These are phyloP conservation scores for Oscheius onirici DNA, from an alignment of 2,888 invertebrate species.

Conservation along the genomic window DNA sequence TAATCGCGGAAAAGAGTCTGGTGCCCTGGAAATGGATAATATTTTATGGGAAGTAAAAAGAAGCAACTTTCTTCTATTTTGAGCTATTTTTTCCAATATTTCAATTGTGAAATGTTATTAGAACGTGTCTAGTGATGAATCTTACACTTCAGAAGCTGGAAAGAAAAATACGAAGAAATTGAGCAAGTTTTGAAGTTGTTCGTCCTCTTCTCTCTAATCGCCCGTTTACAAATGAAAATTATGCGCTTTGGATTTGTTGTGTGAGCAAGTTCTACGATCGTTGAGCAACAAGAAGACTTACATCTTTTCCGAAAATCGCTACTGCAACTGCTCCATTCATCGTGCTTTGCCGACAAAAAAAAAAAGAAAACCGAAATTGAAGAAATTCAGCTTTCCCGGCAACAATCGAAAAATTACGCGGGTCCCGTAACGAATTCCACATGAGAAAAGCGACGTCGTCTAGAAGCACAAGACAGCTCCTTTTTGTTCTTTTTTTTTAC, in stretches of 20 bases:
- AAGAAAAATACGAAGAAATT: too few species aligned
- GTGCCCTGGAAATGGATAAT: conserved; percentile 49
- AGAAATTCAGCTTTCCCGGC: background rate
- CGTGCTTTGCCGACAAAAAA: background rate
- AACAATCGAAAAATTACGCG: background rate
- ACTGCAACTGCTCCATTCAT: conserved; percentile 49
- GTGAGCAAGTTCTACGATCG: background rate
- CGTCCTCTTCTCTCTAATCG: too few species aligned
- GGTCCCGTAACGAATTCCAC: conserved; percentile 4
- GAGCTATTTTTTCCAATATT: too few species aligned
- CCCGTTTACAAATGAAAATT: too few species aligned
- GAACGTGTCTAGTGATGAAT: too few species aligned
- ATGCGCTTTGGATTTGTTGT: too few species aligned
- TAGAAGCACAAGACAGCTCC: background rate
- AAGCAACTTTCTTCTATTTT: too few species aligned
- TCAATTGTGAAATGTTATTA: too few species aligned
- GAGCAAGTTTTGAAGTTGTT: too few species aligned
- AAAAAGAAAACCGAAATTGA: background rate
- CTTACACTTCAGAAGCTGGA: too few species aligned
- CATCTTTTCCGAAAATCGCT: conserved; percentile 54
- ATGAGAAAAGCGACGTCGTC: background rate
- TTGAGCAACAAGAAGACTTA: conserved; percentile 24
- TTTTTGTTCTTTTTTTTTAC: background rate
- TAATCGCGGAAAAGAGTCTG: conserved; percentile 55
- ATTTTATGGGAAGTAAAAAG: background rate